Conservation (phyloP, 2,113 vertebrate species). For the Mus spicilegus region DNA sequence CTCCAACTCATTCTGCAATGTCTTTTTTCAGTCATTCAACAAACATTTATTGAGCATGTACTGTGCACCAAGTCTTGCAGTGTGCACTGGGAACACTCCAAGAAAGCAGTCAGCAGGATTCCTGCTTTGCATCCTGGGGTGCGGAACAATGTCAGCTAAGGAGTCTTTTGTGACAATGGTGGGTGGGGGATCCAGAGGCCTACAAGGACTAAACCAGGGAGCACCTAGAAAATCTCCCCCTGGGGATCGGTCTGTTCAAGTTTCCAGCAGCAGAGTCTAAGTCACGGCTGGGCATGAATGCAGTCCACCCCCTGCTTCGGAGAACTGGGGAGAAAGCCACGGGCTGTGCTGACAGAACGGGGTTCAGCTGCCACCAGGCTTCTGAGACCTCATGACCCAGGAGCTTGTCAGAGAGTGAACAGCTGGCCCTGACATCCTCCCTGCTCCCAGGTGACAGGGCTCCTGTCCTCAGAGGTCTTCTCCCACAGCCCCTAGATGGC, state of each 20-base stretch:
- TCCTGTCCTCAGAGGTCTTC: background rate
- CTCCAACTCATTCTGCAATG: background rate
- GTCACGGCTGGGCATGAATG: background rate
- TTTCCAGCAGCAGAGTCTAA: background rate
- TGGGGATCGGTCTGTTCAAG: background rate
- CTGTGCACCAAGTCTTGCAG: background rate
- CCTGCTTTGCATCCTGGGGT: background rate
- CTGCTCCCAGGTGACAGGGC: background rate
- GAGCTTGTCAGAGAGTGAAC: background rate
- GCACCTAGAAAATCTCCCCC: background rate
- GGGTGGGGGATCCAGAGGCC: background rate
- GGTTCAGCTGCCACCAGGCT: background rate
- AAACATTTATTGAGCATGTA: background rate
- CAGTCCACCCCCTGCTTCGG: background rate
- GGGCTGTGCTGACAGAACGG: background rate
- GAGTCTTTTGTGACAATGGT: accelerated
- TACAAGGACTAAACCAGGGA: background rate
- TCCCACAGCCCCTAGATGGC: background rate
- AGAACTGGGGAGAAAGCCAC: background rate
- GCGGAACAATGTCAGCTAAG: background rate
- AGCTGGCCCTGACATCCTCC: background rate
- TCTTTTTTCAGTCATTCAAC: background rate
- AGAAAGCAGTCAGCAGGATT: too few species aligned
- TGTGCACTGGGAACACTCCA: background rate
- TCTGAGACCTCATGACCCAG: background rate